Conservation (phyloP, 2,113 vertebrate genomes). For the Ptilonorhynchus violaceus region DNA sequence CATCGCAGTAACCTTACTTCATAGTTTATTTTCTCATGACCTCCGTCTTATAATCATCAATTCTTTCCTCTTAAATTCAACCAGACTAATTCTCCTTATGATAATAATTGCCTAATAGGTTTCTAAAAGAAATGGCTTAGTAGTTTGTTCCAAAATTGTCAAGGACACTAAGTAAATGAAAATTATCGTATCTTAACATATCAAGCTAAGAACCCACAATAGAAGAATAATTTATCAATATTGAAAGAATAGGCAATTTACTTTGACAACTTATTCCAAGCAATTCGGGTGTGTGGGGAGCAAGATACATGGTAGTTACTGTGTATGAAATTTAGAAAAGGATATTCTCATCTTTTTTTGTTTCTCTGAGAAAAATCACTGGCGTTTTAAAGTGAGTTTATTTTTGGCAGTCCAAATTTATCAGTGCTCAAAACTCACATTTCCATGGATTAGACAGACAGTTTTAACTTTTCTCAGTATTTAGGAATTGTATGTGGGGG, state of each 20-base stretch:
- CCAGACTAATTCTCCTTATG: conserved; percentile 7
- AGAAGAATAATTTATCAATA: conserved; percentile 65
- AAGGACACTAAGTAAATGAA: conserved; percentile 58
- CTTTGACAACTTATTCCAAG: conserved; percentile 60
- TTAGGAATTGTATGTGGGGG: conserved; percentile 29
- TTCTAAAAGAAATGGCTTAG: conserved; percentile 40
- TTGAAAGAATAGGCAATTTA: conserved; percentile 68
- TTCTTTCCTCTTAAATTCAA: conserved; percentile 43
- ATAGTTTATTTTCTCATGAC: conserved; percentile 4
- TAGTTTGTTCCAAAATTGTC: conserved; percentile 55
- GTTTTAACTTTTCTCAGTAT: conserved; percentile 41
- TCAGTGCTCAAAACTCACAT: conserved; percentile 10
- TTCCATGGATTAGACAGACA: conserved; percentile 48
- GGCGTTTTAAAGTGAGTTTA: conserved; percentile 30
- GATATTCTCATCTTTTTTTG: background rate
- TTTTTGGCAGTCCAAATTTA: conserved; percentile 28
- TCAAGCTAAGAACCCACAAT: conserved; percentile 40
- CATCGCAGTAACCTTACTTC: conserved; percentile 16
- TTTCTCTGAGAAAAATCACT: background rate
- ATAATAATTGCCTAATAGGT: conserved; percentile 56
- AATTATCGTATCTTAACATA: conserved; percentile 38
- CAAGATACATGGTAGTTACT: conserved; percentile 44
- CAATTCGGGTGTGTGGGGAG: conserved; percentile 10
- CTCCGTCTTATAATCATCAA: conserved; percentile 18
- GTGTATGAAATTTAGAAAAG: conserved; percentile 42